A percentile compares a stretch with the other conserved stretches of the same genome.
Conservation (phyloP, 2,113 vertebrate genomes). For the Chaetops frenatus region DNA sequence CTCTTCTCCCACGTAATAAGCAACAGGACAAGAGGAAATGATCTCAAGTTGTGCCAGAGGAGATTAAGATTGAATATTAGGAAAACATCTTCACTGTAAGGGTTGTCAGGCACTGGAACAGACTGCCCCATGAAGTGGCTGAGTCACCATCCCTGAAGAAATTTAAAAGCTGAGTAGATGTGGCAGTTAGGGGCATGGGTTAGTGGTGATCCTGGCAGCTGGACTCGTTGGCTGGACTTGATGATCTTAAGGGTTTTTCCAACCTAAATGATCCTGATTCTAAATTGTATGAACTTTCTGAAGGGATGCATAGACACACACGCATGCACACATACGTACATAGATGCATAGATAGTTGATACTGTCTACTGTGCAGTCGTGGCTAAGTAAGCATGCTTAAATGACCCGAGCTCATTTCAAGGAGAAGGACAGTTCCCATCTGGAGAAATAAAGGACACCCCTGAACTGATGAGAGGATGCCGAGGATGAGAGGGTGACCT, state of each 20-base stretch:
- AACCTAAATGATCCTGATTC: neutral
- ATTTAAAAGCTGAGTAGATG: neutral
- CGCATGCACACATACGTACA: accelerated
- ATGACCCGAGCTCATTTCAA: neutral
- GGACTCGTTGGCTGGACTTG: neutral
- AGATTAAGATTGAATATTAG: neutral
- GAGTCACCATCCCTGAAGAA: neutral
- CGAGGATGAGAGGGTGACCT: too few relatives aligned
- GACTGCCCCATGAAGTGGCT: neutral
- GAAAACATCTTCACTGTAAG: neutral
- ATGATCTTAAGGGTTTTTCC: neutral
- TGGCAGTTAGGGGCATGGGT: too few relatives aligned
- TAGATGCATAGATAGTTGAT: neutral
- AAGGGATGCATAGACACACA: neutral
- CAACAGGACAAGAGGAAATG: neutral
- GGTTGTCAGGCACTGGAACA: neutral
- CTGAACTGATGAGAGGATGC: neutral
- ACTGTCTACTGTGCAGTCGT: neutral
- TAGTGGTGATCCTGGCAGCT: neutral
- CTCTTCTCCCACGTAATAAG: neutral
- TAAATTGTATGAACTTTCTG: neutral
- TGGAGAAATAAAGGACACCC: neutral
- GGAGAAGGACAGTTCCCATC: neutral
- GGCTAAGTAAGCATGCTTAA: neutral
- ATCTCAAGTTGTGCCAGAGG: neutral